Evolutionary conservation across 2,888 invertebrate genomes (phyloP).

Genomic region (Brachyptera putata): DNA sequence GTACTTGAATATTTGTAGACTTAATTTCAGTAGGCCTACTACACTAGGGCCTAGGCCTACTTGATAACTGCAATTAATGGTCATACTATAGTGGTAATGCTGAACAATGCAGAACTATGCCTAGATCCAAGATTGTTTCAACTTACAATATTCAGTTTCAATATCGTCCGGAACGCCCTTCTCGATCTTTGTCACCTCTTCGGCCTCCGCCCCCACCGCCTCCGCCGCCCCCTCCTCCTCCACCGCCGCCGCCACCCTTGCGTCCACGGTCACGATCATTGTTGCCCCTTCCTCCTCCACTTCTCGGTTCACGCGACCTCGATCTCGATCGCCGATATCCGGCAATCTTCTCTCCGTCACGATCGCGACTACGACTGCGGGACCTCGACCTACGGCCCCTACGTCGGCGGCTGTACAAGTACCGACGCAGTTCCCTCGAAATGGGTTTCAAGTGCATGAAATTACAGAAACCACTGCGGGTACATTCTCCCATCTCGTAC

Average conservation of each 20-base stretch:
- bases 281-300: conserved; percentile 35
- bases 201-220: conserved; percentile 34
- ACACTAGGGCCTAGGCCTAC: no score
- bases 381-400: conserved; percentile 49
- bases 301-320: conserved; percentile 35
- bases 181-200: conserved; percentile 41
- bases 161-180: conserved; percentile 55
- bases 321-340: conserved; percentile 36
- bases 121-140: no score
- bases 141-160: no score
- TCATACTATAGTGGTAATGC: no score
- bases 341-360: conserved; percentile 44
- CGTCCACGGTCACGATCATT: conserved; percentile 24
- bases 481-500: conserved; percentile 99
- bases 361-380: conserved; percentile 64
- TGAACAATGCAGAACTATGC: no score
- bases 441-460: conserved; percentile 99
- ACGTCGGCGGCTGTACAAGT: conserved; percentile 48
- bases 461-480: conserved; percentile 98
- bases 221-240: conserved; percentile 40
- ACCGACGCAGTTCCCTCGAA: conserved; percentile 87
- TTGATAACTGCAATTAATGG: no score
- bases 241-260: conserved; percentile 43
- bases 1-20: no score
- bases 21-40: no score